Evolutionary conservation across 2,888 invertebrate genomes (phyloP).

Genomic region (Ceramica pisi): DNA sequence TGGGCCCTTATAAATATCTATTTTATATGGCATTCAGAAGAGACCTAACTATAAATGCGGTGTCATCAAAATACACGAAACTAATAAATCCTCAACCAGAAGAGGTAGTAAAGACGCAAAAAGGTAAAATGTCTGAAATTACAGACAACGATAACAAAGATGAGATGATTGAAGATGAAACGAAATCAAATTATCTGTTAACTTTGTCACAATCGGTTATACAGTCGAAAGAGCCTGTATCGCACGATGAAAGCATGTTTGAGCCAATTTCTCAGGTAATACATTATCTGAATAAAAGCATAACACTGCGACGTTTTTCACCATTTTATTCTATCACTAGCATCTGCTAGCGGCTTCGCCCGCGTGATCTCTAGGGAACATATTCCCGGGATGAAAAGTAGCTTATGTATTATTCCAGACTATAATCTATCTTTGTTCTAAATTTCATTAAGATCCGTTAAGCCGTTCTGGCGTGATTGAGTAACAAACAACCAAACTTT

Average conservation of each 20-base stretch:
- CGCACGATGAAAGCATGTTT: conserved; percentile 85
- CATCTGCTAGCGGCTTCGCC: too few relatives aligned
- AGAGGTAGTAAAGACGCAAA: conserved; percentile 67
- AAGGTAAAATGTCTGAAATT: conserved; percentile 56
- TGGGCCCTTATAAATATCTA: conserved; percentile 92
- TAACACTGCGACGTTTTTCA: too few relatives aligned
- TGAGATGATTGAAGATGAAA: conserved; percentile 84
- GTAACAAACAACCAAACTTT: too few relatives aligned
- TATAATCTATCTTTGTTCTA: too few relatives aligned
- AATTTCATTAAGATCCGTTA: too few relatives aligned
- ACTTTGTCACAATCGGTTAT: conserved; percentile 92
- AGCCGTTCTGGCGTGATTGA: too few relatives aligned
- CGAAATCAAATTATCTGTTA: conserved; percentile 93
- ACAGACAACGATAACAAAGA: conserved; percentile 61
- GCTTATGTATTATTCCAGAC: too few relatives aligned
- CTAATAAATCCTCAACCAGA: conserved; percentile 72
- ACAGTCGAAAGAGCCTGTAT: conserved; percentile 67
- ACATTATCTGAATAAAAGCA: conserved; percentile 2
- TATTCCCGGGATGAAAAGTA: too few relatives aligned
- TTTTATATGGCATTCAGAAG: conserved; percentile 92
- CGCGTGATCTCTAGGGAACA: too few relatives aligned
- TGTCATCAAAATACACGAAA: conserved; percentile 89
- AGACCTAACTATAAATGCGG: conserved; percentile 90
- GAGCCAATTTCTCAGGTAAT: conserved; percentile 92
- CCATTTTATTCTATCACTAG: too few relatives aligned